These are phyloP conservation scores for Odontothrips loti DNA, from an alignment of 2,888 invertebrate genomes.

Conservation along the genomic window DNA sequence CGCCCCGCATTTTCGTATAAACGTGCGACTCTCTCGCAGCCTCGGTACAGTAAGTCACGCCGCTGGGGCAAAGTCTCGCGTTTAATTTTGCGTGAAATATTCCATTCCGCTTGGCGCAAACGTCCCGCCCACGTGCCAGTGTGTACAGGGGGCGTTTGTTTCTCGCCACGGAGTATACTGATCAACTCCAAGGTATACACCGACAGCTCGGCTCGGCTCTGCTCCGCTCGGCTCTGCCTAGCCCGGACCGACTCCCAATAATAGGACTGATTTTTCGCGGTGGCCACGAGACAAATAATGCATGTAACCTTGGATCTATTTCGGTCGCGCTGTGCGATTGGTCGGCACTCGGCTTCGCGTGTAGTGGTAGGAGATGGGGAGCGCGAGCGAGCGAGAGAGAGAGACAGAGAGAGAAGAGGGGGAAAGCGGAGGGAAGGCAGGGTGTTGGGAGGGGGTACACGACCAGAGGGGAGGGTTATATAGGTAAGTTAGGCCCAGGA, in stretches of 20 bases:
- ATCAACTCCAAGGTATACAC: too few species aligned
- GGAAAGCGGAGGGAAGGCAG: neutral
- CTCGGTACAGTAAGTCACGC: too few species aligned
- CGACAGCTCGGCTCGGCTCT: too few species aligned
- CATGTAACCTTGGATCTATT: conserved; percentile 25
- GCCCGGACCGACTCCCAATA: neutral
- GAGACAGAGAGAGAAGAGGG: neutral
- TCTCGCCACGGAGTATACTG: too few species aligned
- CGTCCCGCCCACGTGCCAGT: too few species aligned
- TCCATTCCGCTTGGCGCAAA: too few species aligned
- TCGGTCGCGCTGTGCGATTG: conserved; percentile 17
- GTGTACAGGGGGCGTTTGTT: too few species aligned
- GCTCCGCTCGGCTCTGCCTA: neutral
- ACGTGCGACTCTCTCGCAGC: too few species aligned
- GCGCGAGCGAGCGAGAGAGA: neutral
- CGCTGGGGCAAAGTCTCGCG: too few species aligned
- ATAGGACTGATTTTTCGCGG: conserved; percentile 22
- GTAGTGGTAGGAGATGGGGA: neutral
- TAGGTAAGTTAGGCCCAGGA: neutral
- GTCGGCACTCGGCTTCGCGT: conserved; percentile 23
- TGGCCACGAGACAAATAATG: conserved; percentile 22
- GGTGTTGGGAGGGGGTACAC: neutral
- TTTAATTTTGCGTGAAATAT: too few species aligned
- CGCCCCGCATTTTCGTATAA: too few species aligned
- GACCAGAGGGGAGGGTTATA: neutral